Evolutionary conservation across 2,888 invertebrate species (phyloP), one percentile per base, ranked within the genome.

Genomic region (Campaea margaritaria): DNA sequence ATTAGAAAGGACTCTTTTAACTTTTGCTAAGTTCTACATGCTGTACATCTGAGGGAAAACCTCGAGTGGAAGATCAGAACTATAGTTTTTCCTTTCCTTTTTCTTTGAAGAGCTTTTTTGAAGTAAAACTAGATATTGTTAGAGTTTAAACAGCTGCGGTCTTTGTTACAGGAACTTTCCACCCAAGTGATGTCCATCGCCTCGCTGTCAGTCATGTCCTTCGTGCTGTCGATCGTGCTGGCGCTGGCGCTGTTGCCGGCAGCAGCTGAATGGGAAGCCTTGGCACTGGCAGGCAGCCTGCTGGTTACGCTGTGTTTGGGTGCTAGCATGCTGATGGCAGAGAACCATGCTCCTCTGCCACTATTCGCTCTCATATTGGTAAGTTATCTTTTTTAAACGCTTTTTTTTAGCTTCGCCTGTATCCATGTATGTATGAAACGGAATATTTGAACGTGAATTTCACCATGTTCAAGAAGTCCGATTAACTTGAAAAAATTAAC

Each of bases 311-410:
- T 89, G 31, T 87, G 93, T 44, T 89, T 95, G 0, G 94, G 95
- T 0, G 89, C 93, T 1, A 94, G 94, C 8, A 93, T 94, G n/a
- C 85, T 95, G 47, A 88, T 95, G 73, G 94, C 93, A 0, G 94
- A 94, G 3, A 88, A 93, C 56, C 94, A 93, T 72, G 94, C 94
- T 16, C 94, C 94, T 11, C 76, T 96, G 69, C 96, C 96, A 0
- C 93, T 97, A 39, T 97, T 97, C 78, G 95, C 96, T 31, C 91
- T 96, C 1, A 94, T 97, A 70, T 87, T 97, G 86, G 94, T 94
- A 76, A 90, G 92, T 81, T 27, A 0, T 16, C n/a, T 45, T 13
- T 16, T 11, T 7, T 21, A n/a, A n/a, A n/a, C n/a, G n/a, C n/a
- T n/a, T n/a, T n/a, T n/a, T n/a, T n/a, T n/a, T n/a, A n/a, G n/a